These are phyloP conservation scores for Thymelicus acteon DNA, from an alignment of 2,888 invertebrate genomes.

Conservation along the genomic window DNA sequence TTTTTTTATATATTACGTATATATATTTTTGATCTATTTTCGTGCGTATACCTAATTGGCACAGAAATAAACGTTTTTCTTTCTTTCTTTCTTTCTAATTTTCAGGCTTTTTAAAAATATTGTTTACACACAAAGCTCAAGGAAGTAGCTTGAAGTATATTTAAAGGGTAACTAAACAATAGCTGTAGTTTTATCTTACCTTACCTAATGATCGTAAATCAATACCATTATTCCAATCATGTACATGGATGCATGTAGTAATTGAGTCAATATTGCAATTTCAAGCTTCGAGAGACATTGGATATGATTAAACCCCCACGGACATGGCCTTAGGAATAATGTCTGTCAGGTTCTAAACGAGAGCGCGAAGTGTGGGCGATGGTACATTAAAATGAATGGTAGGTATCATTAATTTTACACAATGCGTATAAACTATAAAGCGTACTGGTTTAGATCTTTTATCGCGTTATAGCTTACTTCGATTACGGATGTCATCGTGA, in stretches of 20 bases:
- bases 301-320: constrained; percentile 29
- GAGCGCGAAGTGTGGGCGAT: constrained; percentile 55
- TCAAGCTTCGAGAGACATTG: constrained; percentile 35
- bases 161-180: constrained; percentile 7
- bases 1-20: too few relatives aligned
- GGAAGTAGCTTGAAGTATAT: too few relatives aligned
- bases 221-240: constrained; percentile 6
- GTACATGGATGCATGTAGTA: constrained; percentile 22
- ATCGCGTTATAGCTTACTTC: too few relatives aligned
- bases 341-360: constrained; percentile 59
- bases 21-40: too few relatives aligned
- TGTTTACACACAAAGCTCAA: too few relatives aligned
- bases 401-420: constrained; percentile 42
- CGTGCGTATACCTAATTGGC: too few relatives aligned
- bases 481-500: too few relatives aligned
- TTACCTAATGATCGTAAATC: constrained; percentile 5
- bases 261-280: constrained; percentile 30
- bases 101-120: too few relatives aligned
- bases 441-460: too few relatives aligned
- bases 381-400: constrained; percentile 53
- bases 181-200: neutral
- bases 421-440: too few relatives aligned
- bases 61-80: too few relatives aligned
- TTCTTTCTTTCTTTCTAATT: too few relatives aligned
- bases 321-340: constrained; percentile 39